These are phyloP conservation scores for Elachura formosa DNA, from an alignment of 2,113 vertebrate species.

Conservation along the genomic window DNA sequence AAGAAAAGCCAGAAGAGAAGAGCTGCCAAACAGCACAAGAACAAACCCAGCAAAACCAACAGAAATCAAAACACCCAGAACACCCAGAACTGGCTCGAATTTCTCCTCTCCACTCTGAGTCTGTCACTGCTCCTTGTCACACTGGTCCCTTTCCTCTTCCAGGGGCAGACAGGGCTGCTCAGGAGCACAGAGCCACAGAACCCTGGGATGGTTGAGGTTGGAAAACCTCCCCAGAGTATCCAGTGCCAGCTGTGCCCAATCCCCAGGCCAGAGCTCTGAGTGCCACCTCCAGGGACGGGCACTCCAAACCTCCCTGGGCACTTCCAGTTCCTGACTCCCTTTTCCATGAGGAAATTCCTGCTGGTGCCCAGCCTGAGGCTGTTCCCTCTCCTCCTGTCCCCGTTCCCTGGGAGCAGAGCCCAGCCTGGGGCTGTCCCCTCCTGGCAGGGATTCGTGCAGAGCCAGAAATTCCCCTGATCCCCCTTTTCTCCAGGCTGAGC, in stretches of 20 bases:
- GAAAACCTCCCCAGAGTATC: neutral
- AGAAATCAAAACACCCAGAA: neutral
- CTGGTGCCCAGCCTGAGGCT: neutral
- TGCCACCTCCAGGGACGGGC: neutral
- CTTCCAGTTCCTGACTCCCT: fast-evolving
- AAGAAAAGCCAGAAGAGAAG: neutral
- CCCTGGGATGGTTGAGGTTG: fast-evolving
- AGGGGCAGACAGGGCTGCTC: neutral
- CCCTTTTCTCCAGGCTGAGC: neutral
- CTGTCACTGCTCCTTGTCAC: neutral
- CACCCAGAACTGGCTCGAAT: neutral
- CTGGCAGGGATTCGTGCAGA: neutral
- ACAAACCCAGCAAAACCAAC: neutral
- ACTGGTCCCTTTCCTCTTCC: neutral
- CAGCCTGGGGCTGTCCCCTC: neutral
- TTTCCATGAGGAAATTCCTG: neutral
- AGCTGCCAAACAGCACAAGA: neutral
- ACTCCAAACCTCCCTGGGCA: neutral
- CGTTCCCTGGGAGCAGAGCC: neutral
- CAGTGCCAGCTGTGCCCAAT: fast-evolving
- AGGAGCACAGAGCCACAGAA: neutral
- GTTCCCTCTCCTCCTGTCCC: neutral
- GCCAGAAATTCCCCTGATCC: neutral
- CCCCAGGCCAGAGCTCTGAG: neutral
- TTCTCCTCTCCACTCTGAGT: neutral